phyloP scores from a whole-genome alignment of 1,140 invertebrate genomes.

The Colletes latitarsis region DNA sequence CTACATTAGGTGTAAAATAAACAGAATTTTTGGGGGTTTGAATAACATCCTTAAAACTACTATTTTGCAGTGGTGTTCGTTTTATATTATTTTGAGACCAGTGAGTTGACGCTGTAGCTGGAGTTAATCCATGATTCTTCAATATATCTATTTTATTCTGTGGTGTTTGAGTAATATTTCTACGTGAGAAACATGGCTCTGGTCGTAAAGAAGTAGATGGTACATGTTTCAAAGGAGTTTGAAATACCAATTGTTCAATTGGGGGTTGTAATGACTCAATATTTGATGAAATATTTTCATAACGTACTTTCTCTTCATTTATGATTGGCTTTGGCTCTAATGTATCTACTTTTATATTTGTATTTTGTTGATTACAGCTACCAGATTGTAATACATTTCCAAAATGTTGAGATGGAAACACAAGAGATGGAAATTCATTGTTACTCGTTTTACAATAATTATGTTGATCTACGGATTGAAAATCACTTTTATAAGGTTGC shows the following conservation, averaged over 20 bases:
- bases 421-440: not conserved
- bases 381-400: not conserved
- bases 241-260: constrained; percentile 36
- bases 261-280: constrained; percentile 13
- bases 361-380: not conserved
- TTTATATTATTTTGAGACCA: constrained; percentile 62
- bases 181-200: constrained; percentile 70
- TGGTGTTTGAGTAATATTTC: constrained; percentile 74
- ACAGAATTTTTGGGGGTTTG: constrained; percentile 63
- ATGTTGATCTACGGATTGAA: constrained; percentile 10
- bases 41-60: constrained; percentile 33
- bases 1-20: constrained; percentile 47
- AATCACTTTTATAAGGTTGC: not conserved
- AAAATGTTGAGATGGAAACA: not conserved
- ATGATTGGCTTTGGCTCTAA: not conserved
- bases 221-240: constrained; percentile 75
- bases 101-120: constrained; percentile 69
- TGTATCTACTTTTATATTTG: constrained; percentile 4
- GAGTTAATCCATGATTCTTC: constrained; percentile 65
- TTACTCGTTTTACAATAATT: not conserved
- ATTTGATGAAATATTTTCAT: constrained; percentile 14
- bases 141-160: constrained; percentile 60
- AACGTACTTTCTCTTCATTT: constrained; percentile 13
- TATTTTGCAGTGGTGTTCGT: constrained; percentile 68
- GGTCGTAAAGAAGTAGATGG: constrained; percentile 58